phyloP scores from a whole-genome alignment of 2,888 invertebrate genomes.

The Lycophotia porphyrea region DNA sequence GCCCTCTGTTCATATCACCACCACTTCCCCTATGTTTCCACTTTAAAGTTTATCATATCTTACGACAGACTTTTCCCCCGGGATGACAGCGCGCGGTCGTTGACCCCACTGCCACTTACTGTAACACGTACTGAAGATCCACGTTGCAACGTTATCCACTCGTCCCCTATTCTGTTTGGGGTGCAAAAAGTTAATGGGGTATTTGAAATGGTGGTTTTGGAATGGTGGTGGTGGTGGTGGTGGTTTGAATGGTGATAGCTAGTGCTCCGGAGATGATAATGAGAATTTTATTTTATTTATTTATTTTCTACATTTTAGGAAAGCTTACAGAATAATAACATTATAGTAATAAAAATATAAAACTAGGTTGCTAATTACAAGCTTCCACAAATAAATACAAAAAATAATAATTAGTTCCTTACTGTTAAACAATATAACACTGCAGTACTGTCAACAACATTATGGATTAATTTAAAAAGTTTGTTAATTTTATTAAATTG shows the following conservation, averaged over 20 bases:
- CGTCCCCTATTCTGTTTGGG: constrained; percentile 31
- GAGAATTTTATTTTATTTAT: neutral
- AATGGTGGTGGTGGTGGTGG: too few relatives aligned
- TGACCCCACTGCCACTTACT: constrained; percentile 68
- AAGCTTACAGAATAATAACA: too few relatives aligned
- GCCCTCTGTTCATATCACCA: constrained; percentile 6
- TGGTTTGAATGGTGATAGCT: too few relatives aligned
- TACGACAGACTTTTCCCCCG: constrained; percentile 68
- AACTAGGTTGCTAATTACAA: too few relatives aligned
- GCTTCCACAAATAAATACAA: too few relatives aligned
- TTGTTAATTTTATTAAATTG: too few relatives aligned
- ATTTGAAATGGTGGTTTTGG: neutral
- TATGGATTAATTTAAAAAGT: too few relatives aligned
- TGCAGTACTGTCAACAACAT: too few relatives aligned
- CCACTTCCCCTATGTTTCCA: constrained; percentile 57
- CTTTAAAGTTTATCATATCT: constrained; percentile 75
- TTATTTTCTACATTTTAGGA: too few relatives aligned
- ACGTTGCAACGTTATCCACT: constrained; percentile 56
- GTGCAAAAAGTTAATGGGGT: constrained; percentile 17
- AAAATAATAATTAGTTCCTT: too few relatives aligned
- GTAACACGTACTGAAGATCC: constrained; percentile 60
- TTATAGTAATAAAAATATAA: too few relatives aligned
- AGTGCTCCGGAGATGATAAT: neutral
- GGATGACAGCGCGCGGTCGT: constrained; percentile 67
- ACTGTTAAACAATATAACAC: too few relatives aligned